Conservation (phyloP, 2,113 vertebrate genomes). For the Lichenostomus cassidix region DNA sequence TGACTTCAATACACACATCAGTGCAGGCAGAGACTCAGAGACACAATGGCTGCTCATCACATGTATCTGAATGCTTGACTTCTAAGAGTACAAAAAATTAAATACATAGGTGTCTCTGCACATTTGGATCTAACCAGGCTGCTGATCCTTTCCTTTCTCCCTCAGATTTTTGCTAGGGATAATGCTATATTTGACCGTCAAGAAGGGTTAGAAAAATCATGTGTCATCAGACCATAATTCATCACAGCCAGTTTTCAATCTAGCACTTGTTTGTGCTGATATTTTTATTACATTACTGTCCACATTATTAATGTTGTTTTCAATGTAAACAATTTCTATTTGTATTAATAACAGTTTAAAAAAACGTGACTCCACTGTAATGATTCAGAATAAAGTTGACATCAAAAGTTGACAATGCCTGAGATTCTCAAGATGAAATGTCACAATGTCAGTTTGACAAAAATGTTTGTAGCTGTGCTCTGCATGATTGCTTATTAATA, state of each 20-base stretch:
- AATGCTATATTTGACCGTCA: neutral
- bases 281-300: neutral
- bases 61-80: neutral
- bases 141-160: neutral
- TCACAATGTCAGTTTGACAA: neutral
- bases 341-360: neutral
- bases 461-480: neutral
- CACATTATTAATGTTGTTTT: neutral
- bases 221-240: neutral
- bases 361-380: neutral
- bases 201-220: neutral
- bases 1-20: neutral
- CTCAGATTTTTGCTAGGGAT: neutral
- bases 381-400: slow-evolving; percentile 19
- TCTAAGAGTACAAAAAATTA: neutral
- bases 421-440: neutral
- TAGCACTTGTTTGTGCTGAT: neutral
- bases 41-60: neutral
- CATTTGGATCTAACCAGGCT: neutral
- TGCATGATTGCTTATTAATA: neutral
- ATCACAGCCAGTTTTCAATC: neutral
- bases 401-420: neutral
- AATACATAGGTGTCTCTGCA: neutral
- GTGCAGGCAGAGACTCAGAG: neutral
- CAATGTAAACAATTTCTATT: neutral